Evolutionary conservation across 1,140 invertebrate species (phyloP), one percentile per base, ranked within the genome.

Genomic region (Lysiphlebus fabarum): DNA sequence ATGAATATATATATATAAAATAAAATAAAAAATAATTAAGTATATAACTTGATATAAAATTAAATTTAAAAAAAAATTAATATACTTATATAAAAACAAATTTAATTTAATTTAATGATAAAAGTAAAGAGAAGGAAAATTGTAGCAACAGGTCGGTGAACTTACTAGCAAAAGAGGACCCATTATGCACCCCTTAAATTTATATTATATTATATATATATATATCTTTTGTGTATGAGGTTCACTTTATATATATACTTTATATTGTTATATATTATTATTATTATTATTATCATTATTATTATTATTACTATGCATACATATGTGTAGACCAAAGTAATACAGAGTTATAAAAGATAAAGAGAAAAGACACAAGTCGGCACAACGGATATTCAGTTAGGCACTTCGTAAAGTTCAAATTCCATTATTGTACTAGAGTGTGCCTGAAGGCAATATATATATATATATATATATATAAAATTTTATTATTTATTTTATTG

Each of bases 101-200:
- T 7, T 40, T 40, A 40, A 8, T 40, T 40, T 40, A 8, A 8
- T 40, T 40, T 11, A 40, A 40, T 8, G 38, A 26, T 26, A 26
- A 26, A 26, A 26, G 17, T 26, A 26, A 26, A 26, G 17, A 26
- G 17, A 26, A 26, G 17, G 17, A 26, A 26, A 26, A 26, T 26
- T 26, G 7, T 49, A 49, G 47, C 47, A 49, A 49, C 47, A 49
- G 47, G 47, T 49, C 47, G 47, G 17, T 34, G 36, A 49, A 49
- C 36, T 49, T 26, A 49, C 34, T 49, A 26, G 47, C n/a, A 34
- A 17, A 49, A 49, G 47, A 49, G 36, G 36, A 49, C 33, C 47
- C 36, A 49, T 49, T 49, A 49, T 49, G 26, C 47, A 49, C 47
- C 47, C 36, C 47, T 49, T 49, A 49, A 49, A 49, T 49, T 49